Evolutionary conservation across 2,888 invertebrate genomes (phyloP).

Genomic region (Oscheius sp.): DNA sequence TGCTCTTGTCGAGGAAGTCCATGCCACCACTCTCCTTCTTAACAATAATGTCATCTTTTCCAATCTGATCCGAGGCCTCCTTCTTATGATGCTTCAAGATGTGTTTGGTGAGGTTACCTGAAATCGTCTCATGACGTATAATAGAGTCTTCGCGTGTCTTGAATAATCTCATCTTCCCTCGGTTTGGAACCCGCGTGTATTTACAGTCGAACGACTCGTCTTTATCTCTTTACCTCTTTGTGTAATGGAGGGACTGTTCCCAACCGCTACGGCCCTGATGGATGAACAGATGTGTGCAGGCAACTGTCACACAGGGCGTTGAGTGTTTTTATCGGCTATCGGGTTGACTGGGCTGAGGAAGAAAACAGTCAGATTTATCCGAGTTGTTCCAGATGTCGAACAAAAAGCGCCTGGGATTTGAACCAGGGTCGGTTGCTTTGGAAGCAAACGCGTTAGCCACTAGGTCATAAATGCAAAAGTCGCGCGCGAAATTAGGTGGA

Average conservation of each 20-base stretch:
- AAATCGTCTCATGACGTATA: slow-evolving; percentile 32
- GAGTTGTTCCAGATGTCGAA: no score
- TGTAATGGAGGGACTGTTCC: slow-evolving; percentile 30
- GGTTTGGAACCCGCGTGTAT: not conserved
- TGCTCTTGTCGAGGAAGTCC: slow-evolving; percentile 68
- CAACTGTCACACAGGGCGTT: slow-evolving; percentile 15
- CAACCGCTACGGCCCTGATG: slow-evolving; percentile 5
- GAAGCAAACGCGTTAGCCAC: no score
- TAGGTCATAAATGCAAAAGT: no score
- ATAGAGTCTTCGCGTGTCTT: not conserved
- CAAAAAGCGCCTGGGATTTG: no score
- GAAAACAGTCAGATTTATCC: no score
- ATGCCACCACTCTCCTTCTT: slow-evolving; percentile 69
- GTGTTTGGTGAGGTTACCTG: slow-evolving; percentile 74
- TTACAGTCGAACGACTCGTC: slow-evolving; percentile 1
- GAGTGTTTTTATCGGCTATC: no score
- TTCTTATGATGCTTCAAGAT: slow-evolving; percentile 73
- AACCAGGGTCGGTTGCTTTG: no score
- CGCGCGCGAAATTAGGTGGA: no score
- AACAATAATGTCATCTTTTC: slow-evolving; percentile 73
- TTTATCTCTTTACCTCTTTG: slow-evolving; percentile 19
- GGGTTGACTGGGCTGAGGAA: no score
- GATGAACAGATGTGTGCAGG: slow-evolving; percentile 33
- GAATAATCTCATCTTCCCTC: slow-evolving; percentile 10
- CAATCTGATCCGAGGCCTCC: slow-evolving; percentile 71